Base-by-base conservation (phyloP, 1,140 invertebrate genomes). In the Paracyclopina nana region DNA sequence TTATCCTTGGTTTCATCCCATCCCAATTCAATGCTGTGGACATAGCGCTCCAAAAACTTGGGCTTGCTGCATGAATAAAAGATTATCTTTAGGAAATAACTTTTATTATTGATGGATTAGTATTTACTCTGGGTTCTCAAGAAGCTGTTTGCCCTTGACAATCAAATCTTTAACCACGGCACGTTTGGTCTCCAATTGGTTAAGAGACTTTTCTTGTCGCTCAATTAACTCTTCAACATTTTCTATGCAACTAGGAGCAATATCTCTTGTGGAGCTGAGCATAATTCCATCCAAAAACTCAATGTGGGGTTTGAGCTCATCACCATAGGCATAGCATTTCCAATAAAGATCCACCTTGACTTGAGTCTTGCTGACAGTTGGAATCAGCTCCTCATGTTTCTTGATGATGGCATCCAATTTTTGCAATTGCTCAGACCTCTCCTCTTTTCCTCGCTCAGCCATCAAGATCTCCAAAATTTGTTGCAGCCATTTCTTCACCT, bases 191-290 rank as follows among this genome's bases (percentile, higher is more conserved):
- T 58, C 57, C 4, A 58, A 18, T n/a, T 55, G 50, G 14, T 12
- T n/a, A 1, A 52, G 52, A 9, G 57, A 55, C 56, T 57, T 58
- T 14, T 58, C 57, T 6, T 53, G 54, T 42, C 57, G 56, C 49
- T 59, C 57, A 34, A 59, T 56, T 48, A 57, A 53, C 50, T 59
- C 57, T 14, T 59, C 57, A 4, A 59, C 53, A 55, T 57, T 59
- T 43, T 59, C 57, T 45, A 59, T 51, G 48, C 55, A 57, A 42
- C 55, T 55, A 12, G 57, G 57, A 22, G 57, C 56, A 41, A 59
- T 59, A 24, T 59, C 57, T 50, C 57, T 54, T 40, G 53, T 54
- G 18, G 57, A 57, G 12, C 54, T 44, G 31, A 57, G 56, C 11
- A 54, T 53, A 48, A 57, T 57, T 28, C 54, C 56, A 41, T 57